Evolutionary conservation across 2,888 invertebrate species (phyloP).

Genomic region (Mimas tiliae): DNA sequence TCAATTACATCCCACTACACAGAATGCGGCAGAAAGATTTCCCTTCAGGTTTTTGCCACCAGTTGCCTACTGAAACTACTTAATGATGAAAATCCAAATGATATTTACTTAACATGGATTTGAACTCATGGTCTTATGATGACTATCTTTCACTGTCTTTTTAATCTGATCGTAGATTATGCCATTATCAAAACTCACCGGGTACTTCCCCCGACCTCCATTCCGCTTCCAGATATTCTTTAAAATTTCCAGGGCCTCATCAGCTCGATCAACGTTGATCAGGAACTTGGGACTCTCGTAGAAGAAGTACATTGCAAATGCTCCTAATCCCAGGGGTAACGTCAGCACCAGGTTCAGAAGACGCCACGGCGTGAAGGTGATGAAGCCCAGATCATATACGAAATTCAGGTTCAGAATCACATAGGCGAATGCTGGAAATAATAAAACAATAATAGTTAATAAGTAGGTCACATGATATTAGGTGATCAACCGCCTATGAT

Average conservation of each 20-base stretch:
- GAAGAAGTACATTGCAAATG: conserved; percentile 78
- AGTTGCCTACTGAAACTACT: too few relatives aligned
- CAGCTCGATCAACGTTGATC: conserved; percentile 83
- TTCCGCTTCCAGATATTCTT: conserved; percentile 83
- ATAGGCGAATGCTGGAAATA: conserved; percentile 48
- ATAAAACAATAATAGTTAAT: conserved; percentile 1
- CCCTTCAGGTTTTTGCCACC: too few relatives aligned
- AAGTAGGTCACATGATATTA: too few relatives aligned
- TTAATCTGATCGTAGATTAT: too few relatives aligned
- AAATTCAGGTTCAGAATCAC: conserved; percentile 50
- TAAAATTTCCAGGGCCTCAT: conserved; percentile 86
- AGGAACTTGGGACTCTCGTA: conserved; percentile 91
- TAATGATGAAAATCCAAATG: too few relatives aligned
- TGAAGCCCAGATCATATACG: conserved; percentile 44
- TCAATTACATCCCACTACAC: too few relatives aligned
- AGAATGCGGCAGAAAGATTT: too few relatives aligned
- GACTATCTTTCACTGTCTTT: too few relatives aligned
- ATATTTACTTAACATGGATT: too few relatives aligned
- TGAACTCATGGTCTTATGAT: too few relatives aligned
- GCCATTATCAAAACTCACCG: conserved; percentile 25
- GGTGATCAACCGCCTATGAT: too few relatives aligned
- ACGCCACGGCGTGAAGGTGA: conserved; percentile 60
- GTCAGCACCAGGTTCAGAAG: conserved; percentile 62
- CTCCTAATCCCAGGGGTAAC: conserved; percentile 84
- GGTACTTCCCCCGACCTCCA: conserved; percentile 50